Conservation (phyloP, 2,797 vertebrate species). For the Myotis myotis region DNA sequence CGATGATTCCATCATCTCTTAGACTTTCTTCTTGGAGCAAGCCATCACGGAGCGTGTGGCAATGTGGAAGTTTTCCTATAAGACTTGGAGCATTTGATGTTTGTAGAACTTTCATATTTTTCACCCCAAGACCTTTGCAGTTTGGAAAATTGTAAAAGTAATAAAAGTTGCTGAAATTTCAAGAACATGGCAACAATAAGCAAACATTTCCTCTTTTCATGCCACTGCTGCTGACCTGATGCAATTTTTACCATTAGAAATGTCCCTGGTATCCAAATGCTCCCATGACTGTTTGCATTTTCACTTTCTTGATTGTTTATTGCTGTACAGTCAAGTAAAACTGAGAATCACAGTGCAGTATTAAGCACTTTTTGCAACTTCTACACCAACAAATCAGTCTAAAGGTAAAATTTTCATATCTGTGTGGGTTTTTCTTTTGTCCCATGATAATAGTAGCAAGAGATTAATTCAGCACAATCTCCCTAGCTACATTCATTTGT, state of each 20-base stretch:
- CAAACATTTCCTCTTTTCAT: neutral
- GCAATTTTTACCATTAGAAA: neutral
- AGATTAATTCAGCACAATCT: neutral
- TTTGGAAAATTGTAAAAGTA: constrained; percentile 24
- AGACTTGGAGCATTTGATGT: neutral
- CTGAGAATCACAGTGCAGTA: neutral
- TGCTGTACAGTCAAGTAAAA: neutral
- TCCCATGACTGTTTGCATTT: neutral
- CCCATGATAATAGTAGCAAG: neutral
- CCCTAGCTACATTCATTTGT: neutral
- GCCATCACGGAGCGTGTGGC: neutral
- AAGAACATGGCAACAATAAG: neutral
- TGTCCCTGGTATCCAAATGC: neutral
- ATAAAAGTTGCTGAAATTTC: neutral
- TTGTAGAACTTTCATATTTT: neutral
- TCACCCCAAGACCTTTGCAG: neutral
- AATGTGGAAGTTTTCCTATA: neutral
- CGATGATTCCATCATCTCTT: too few species aligned
- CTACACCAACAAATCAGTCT: neutral
- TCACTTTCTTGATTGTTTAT: neutral
- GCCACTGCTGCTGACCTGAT: neutral
- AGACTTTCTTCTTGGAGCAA: neutral
- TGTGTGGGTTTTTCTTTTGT: neutral
- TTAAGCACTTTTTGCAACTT: constrained; percentile 15
- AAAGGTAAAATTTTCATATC: neutral